Conservation (phyloP, 2,113 vertebrate genomes). For the Actenoides hombroni region DNA sequence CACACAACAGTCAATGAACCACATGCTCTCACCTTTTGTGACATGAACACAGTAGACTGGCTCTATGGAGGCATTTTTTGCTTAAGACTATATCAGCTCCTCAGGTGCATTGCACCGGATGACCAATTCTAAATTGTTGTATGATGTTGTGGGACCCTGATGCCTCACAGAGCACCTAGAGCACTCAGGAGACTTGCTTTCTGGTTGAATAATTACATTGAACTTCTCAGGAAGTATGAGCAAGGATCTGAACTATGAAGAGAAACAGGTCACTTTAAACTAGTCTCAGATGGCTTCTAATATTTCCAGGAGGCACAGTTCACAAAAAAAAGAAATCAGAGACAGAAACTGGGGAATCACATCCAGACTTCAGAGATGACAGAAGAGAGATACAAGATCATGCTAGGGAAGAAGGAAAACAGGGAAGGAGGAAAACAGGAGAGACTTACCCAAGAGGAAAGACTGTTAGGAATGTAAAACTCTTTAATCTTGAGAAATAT, state of each 20-base stretch:
- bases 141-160: background rate
- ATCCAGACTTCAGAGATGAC: background rate
- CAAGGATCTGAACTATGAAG: background rate
- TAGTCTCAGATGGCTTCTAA: background rate
- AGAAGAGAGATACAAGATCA: background rate
- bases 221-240: background rate
- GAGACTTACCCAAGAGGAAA: background rate
- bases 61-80: background rate
- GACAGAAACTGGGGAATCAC: background rate
- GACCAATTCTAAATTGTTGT: background rate
- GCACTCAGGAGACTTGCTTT: background rate
- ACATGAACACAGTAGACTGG: background rate
- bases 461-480: background rate
- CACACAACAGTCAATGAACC: background rate
- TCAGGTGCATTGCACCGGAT: background rate
- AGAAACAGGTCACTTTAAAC: background rate
- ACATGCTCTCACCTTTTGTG: background rate
- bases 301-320: background rate
- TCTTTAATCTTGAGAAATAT: background rate
- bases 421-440: no score
- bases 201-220: background rate
- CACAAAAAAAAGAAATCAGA: background rate
- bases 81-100: background rate
- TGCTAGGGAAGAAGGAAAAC: background rate
- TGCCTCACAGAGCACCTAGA: background rate